phyloP scores from a whole-genome alignment of 1,140 invertebrate genomes.

The Drosophila persimilis region DNA sequence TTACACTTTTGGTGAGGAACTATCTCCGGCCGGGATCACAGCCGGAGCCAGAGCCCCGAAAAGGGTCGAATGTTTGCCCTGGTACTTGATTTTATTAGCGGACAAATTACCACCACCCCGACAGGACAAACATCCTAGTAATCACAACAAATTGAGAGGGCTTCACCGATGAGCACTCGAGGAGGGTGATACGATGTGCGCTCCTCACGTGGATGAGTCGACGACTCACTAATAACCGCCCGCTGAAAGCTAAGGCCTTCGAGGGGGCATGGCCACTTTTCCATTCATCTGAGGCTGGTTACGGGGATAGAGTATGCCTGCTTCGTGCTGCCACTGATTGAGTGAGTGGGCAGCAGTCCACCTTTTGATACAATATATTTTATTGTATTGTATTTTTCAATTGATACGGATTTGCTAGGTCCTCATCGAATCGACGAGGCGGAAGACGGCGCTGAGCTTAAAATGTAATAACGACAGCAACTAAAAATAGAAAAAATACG shows the following conservation, averaged over 20 bases:
- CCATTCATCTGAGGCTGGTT: not conserved
- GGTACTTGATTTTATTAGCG: slow-evolving; percentile 82
- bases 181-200: slow-evolving; percentile 11
- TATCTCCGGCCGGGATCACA: slow-evolving; percentile 58
- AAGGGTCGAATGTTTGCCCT: slow-evolving; percentile 58
- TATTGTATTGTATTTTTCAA: slow-evolving; percentile 58
- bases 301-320: slow-evolving; percentile 11
- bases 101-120: slow-evolving; percentile 77
- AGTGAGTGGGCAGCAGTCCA: slow-evolving; percentile 21
- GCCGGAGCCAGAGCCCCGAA: not conserved
- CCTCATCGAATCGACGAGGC: slow-evolving; percentile 68
- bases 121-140: slow-evolving; percentile 51
- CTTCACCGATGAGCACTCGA: slow-evolving; percentile 20
- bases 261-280: not conserved
- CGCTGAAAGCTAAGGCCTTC: slow-evolving; percentile 48
- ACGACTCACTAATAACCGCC: slow-evolving; percentile 79
- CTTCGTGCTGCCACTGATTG: slow-evolving; percentile 2
- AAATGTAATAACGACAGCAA: slow-evolving; percentile 75
- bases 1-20: slow-evolving; percentile 72
- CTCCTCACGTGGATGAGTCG: slow-evolving; percentile 36
- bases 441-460: slow-evolving; percentile 67
- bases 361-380: slow-evolving; percentile 12
- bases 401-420: slow-evolving; percentile 64
- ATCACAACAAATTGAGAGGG: slow-evolving; percentile 78
- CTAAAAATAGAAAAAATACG: slow-evolving; percentile 52